phyloP scores from a whole-genome alignment of 2,888 invertebrate species.

The Isotomurus palustris region DNA sequence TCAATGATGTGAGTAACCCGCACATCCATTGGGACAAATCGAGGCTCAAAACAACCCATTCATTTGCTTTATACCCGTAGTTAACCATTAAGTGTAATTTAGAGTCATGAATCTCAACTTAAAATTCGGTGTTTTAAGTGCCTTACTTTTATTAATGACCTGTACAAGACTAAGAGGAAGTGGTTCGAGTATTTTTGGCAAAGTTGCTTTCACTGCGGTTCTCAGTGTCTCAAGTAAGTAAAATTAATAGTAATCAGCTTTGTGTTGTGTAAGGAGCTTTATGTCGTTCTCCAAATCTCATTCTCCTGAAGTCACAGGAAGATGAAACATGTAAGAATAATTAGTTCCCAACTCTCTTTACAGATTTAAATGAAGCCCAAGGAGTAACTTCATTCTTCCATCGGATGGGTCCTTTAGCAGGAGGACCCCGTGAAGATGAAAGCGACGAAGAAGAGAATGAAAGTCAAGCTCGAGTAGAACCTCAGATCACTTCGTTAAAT shows the following conservation, averaged over 20 bases:
- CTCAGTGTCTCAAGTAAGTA: constrained; percentile 1
- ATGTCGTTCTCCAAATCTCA: no score
- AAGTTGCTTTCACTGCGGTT: not conserved
- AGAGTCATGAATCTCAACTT: not conserved
- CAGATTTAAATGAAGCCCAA: no score
- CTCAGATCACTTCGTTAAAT: constrained; percentile 23
- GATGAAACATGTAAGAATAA: no score
- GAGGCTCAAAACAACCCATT: no score
- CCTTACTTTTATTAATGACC: not conserved
- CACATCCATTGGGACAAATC: no score
- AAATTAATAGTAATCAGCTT: no score
- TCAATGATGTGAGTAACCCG: no score
- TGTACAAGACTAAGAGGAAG: not conserved
- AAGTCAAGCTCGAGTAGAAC: constrained; percentile 27
- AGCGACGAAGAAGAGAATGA: constrained; percentile 19
- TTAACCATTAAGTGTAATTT: not conserved
- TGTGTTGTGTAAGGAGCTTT: no score
- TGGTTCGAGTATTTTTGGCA: not conserved
- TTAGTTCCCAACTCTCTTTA: no score
- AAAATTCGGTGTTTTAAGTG: not conserved
- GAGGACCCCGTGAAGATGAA: constrained; percentile 10
- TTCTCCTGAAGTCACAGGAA: no score
- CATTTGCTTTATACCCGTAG: no score
- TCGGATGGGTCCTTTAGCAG: not conserved
- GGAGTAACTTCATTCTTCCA: not conserved